These are phyloP conservation scores for Anas acuta DNA, from an alignment of 2,797 vertebrate genomes.

Conservation along the genomic window DNA sequence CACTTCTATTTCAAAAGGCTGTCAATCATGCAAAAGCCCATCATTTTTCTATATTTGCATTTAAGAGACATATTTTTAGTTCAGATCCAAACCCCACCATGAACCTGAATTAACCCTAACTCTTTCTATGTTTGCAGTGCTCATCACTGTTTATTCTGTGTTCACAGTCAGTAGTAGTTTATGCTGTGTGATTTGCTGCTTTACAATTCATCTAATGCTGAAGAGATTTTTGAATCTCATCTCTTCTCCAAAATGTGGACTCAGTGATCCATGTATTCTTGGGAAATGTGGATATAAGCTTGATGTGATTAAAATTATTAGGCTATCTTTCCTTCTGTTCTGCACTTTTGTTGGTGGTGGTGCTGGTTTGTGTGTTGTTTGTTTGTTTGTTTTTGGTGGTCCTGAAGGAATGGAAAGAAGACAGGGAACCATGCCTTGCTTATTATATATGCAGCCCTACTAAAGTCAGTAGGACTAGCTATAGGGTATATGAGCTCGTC, in stretches of 20 bases:
- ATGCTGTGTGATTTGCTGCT: neutral
- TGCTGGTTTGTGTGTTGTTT: neutral
- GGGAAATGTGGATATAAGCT: neutral
- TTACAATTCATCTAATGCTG: slow-evolving; percentile 19
- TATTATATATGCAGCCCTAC: neutral
- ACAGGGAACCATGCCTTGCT: neutral
- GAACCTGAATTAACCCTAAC: slow-evolving; percentile 67
- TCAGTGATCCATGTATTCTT: neutral
- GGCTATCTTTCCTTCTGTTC: neutral
- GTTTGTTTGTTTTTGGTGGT: neutral
- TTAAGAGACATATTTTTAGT: slow-evolving; percentile 76
- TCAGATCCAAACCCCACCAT: slow-evolving; percentile 52
- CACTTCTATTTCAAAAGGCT: slow-evolving; percentile 80
- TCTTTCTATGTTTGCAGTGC: neutral
- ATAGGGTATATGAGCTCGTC: neutral
- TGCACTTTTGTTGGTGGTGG: neutral
- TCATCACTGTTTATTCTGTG: slow-evolving; percentile 2
- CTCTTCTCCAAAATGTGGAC: neutral
- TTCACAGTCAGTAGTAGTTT: neutral
- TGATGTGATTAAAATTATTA: neutral
- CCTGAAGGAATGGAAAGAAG: neutral
- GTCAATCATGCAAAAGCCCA: slow-evolving; percentile 80
- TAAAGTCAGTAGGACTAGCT: neutral
- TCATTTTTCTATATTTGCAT: slow-evolving; percentile 75
- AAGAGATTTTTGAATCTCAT: slow-evolving; percentile 6